phyloP scores from a whole-genome alignment of 2,113 vertebrate species.

The Channa argus region DNA sequence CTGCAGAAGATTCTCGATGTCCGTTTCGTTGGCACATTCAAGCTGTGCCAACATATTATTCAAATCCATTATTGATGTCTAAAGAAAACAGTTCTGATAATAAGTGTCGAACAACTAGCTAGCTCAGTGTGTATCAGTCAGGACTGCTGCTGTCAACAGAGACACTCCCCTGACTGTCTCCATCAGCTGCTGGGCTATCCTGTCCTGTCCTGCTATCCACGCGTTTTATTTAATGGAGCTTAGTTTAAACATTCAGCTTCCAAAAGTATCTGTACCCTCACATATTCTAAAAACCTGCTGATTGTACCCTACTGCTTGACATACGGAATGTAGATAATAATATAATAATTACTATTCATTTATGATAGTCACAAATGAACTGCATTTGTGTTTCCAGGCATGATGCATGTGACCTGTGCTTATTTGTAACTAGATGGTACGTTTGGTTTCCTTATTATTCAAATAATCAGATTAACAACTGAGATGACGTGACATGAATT shows the following conservation, averaged over 20 bases:
- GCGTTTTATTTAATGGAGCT: too few species aligned
- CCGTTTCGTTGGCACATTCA: slow-evolving; percentile 69
- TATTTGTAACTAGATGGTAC: neutral
- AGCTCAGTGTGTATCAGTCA: slow-evolving; percentile 22
- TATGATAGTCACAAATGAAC: too few species aligned
- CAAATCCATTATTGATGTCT: slow-evolving; percentile 74
- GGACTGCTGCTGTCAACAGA: slow-evolving; percentile 41
- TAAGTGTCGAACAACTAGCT: slow-evolving; percentile 38
- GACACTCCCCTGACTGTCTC: slow-evolving; percentile 36
- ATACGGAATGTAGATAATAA: too few species aligned
- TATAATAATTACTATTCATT: too few species aligned
- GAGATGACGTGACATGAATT: too few species aligned
- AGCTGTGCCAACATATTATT: slow-evolving; percentile 72
- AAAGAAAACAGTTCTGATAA: neutral
- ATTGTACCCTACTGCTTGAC: too few species aligned
- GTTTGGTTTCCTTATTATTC: too few species aligned
- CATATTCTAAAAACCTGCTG: neutral
- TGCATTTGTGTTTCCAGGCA: too few species aligned
- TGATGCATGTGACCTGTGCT: neutral
- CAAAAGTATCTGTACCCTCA: neutral
- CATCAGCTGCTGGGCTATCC: slow-evolving; percentile 7
- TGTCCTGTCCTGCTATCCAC: neutral
- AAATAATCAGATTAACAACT: too few species aligned
- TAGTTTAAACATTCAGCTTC: neutral
- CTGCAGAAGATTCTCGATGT: slow-evolving; percentile 66